These are phyloP conservation scores for Danaus melanippus DNA, from an alignment of 1,140 invertebrate species.

Conservation along the genomic window DNA sequence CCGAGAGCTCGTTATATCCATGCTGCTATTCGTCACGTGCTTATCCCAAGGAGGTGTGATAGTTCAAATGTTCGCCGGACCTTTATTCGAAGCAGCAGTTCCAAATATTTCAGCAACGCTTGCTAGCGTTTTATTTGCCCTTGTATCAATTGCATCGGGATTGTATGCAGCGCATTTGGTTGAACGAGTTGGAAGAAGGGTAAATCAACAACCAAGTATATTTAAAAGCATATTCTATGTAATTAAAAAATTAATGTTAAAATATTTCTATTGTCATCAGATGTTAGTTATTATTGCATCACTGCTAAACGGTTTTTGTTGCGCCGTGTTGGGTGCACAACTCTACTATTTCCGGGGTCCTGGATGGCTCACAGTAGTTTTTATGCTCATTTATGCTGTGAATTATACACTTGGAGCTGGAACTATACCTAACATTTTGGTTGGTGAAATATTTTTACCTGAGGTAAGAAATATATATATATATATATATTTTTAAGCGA, in stretches of 20 bases:
- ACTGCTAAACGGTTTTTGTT: constrained; percentile 23
- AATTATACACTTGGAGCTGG: constrained; percentile 34
- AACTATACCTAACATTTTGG: constrained; percentile 36
- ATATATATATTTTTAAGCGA: no score
- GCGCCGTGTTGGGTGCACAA: constrained; percentile 34
- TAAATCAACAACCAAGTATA: constrained; percentile 17
- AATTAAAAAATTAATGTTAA: no score
- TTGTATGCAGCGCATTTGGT: constrained; percentile 29
- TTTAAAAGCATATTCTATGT: no score
- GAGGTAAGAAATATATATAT: constrained; percentile 25
- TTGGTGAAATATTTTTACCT: constrained; percentile 43
- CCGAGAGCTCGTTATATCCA: constrained; percentile 21
- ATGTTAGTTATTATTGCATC: constrained; percentile 36
- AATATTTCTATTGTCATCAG: constrained; percentile 21
- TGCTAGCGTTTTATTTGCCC: constrained; percentile 31
- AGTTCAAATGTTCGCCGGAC: constrained; percentile 38
- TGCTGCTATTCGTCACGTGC: constrained; percentile 24
- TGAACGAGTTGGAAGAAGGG: constrained; percentile 34
- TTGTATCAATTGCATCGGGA: constrained; percentile 23
- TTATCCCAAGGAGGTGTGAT: constrained; percentile 41
- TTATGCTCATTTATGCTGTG: constrained; percentile 30
- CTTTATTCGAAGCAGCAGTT: constrained; percentile 31
- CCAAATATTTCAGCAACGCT: constrained; percentile 29
- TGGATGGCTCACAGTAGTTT: constrained; percentile 26
- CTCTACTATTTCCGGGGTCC: constrained; percentile 36